Conservation (phyloP, 2,797 vertebrate genomes). For the Podargus strigoides region DNA sequence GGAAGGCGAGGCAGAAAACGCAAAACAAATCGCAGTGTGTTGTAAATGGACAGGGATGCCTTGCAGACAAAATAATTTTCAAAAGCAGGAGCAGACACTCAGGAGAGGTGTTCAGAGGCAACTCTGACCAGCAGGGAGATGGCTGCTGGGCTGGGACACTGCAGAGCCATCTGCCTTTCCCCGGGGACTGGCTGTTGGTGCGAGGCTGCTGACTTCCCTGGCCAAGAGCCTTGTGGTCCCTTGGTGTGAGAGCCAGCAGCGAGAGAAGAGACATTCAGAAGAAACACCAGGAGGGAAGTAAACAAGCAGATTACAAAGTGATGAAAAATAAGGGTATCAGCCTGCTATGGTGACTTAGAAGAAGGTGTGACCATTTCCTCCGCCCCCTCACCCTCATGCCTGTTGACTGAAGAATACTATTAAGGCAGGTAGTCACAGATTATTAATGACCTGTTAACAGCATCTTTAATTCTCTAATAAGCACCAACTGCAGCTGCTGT, state of each 20-base stretch:
- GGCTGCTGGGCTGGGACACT: background rate
- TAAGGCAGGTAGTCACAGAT: constrained; percentile 35
- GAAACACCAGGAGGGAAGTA: background rate
- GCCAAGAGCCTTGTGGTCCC: background rate
- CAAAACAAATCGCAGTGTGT: background rate
- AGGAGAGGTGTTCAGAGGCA: background rate
- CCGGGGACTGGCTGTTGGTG: background rate
- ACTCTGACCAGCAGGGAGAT: background rate
- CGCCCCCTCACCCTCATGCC: constrained; percentile 28
- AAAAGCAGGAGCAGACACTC: background rate
- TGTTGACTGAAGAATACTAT: constrained; percentile 15
- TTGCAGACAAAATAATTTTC: background rate
- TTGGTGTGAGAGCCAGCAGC: background rate
- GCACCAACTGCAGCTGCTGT: background rate
- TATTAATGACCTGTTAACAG: constrained; percentile 41
- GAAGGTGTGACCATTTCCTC: constrained; percentile 32
- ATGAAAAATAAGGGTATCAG: constrained; percentile 10
- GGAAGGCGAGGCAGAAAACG: background rate
- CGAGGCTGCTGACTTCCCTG: background rate
- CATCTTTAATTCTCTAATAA: constrained; percentile 39
- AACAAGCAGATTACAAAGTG: constrained; percentile 29
- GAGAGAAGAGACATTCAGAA: background rate
- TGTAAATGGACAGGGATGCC: background rate
- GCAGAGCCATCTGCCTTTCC: background rate
- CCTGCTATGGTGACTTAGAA: background rate